Evolutionary conservation across 1,140 invertebrate genomes (phyloP).

Genomic region (Chlorops oryzae): DNA sequence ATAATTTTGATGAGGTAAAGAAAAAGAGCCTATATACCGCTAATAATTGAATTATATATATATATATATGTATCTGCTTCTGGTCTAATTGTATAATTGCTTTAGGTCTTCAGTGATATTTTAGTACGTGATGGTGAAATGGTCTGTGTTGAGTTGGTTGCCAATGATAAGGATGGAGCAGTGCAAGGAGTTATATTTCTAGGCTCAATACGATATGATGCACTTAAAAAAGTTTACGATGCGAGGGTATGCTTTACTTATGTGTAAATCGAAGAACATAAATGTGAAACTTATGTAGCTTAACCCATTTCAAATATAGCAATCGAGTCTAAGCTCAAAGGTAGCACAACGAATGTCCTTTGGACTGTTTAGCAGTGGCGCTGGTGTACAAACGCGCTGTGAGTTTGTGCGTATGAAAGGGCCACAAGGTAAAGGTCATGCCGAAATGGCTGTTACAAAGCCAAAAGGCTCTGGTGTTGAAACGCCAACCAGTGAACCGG

Average conservation of each 20-base stretch:
- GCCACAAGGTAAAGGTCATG: conserved; percentile 91
- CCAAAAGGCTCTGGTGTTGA: conserved; percentile 85
- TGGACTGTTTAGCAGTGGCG: conserved; percentile 73
- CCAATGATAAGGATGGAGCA: conserved; percentile 73
- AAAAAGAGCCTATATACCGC: too few species aligned
- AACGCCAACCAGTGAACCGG: conserved; percentile 90
- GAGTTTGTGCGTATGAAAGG: conserved; percentile 98
- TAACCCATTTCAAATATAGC: conserved; percentile 45
- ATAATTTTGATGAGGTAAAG: conserved; percentile 95
- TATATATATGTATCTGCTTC: neutral
- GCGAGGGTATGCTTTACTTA: conserved; percentile 66
- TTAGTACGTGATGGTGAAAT: conserved; percentile 95
- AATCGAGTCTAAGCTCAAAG: conserved; percentile 90
- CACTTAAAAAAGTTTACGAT: conserved; percentile 94
- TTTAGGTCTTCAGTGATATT: conserved; percentile 86
- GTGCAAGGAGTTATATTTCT: conserved; percentile 92
- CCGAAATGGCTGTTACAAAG: conserved; percentile 95
- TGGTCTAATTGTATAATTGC: neutral
- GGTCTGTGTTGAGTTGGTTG: conserved; percentile 96
- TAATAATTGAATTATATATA: conserved; percentile 1
- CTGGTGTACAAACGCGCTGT: conserved; percentile 68
- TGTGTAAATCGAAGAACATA: neutral
- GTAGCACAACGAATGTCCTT: conserved; percentile 95
- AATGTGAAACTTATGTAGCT: too few species aligned
- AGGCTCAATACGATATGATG: conserved; percentile 95